Conservation (phyloP, 2,888 invertebrate genomes). For the Apamea sordens region DNA sequence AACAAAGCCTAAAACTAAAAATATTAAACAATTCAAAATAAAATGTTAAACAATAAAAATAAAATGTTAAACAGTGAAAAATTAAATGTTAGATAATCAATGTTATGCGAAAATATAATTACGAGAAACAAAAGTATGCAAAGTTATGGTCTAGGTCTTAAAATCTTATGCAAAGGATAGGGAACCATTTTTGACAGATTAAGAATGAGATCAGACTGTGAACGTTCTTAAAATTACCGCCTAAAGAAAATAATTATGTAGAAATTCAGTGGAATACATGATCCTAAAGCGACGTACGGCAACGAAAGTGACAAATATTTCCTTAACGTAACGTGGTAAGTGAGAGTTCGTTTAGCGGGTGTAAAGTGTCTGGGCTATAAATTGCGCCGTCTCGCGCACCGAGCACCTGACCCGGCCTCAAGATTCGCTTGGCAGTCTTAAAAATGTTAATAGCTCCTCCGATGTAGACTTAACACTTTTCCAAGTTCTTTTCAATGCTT, state of each 20-base stretch:
- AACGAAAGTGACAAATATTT: slow-evolving; percentile 37
- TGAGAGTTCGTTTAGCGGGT: slow-evolving; percentile 55
- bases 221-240: too few relatives aligned
- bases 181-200: too few relatives aligned
- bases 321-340: slow-evolving; percentile 16
- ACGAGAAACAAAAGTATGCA: too few relatives aligned
- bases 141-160: too few relatives aligned
- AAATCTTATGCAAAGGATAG: too few relatives aligned
- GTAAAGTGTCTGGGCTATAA: slow-evolving; percentile 66
- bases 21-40: too few relatives aligned
- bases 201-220: too few relatives aligned
- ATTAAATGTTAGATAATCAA: too few relatives aligned
- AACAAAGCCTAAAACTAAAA: too few relatives aligned
- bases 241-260: neutral
- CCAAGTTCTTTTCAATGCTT: neutral
- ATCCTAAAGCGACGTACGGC: neutral
- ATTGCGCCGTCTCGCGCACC: slow-evolving; percentile 44
- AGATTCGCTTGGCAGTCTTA: slow-evolving; percentile 16
- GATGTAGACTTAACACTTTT: slow-evolving; percentile 10
- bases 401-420: slow-evolving; percentile 31
- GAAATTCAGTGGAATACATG: neutral
- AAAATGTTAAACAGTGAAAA: too few relatives aligned
- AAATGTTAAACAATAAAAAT: too few relatives aligned
- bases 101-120: too few relatives aligned
- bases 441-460: slow-evolving; percentile 29